Conservation (phyloP, 2,797 vertebrate genomes). For the Silurus aristotelis region DNA sequence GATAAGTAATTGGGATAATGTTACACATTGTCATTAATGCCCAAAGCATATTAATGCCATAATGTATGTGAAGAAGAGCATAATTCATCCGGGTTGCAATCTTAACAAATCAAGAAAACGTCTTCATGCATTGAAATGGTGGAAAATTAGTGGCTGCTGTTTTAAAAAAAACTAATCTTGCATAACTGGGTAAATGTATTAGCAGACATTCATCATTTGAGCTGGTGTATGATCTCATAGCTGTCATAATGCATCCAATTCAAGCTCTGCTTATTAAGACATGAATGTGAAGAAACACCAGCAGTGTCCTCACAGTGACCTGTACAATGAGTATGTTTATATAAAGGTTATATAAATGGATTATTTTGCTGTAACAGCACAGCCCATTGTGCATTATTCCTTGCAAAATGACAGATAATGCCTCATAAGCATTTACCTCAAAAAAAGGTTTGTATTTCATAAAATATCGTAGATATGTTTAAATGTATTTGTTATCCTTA, state of each 20-base stretch:
- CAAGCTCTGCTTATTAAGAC: constrained; percentile 24
- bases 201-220: neutral
- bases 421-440: neutral
- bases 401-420: neutral
- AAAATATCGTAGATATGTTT: neutral
- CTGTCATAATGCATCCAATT: neutral
- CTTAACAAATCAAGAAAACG: neutral
- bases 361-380: neutral
- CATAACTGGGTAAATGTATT: neutral
- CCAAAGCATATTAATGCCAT: neutral
- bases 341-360: neutral
- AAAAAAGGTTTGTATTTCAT: neutral
- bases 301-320: neutral
- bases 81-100: neutral
- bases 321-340: neutral
- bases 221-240: neutral
- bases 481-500: neutral
- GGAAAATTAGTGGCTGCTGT: too few species aligned
- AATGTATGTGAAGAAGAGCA: neutral
- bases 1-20: neutral
- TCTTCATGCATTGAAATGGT: neutral
- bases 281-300: neutral
- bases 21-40: neutral
- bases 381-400: neutral
- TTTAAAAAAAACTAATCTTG: neutral